These are phyloP conservation scores for Lophotriccus pileatus DNA, from an alignment of 2,797 vertebrate genomes.

Conservation along the genomic window DNA sequence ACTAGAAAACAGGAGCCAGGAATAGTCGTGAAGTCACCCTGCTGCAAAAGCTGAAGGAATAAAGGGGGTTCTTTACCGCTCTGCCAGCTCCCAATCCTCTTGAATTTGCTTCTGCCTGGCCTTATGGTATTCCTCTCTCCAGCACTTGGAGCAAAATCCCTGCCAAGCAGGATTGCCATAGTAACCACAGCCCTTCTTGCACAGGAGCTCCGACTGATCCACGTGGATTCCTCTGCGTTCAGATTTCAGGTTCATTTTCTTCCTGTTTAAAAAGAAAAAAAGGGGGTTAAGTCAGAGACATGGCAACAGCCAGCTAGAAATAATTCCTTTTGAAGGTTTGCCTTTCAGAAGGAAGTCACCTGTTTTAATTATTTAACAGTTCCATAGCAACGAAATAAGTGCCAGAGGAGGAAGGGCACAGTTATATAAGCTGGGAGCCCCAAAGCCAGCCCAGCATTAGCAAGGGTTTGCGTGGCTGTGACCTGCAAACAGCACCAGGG, in stretches of 20 bases:
- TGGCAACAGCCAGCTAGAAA: background rate
- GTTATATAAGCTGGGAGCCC: background rate
- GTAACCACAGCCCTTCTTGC: slow-evolving; percentile 98
- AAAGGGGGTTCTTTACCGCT: slow-evolving; percentile 79
- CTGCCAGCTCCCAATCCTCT: slow-evolving; percentile 96
- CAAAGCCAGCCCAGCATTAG: background rate
- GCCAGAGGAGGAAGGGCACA: background rate
- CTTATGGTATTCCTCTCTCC: slow-evolving; percentile 96
- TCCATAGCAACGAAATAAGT: background rate
- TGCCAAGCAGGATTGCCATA: slow-evolving; percentile 96
- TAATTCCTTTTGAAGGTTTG: background rate
- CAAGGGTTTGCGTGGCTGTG: background rate
- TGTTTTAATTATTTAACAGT: background rate
- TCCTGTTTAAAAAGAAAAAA: slow-evolving; percentile 15
- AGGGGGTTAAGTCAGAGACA: background rate
- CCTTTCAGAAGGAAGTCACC: background rate
- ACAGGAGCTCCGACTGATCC: slow-evolving; percentile 94
- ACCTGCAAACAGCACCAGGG: background rate
- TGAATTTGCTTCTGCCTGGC: slow-evolving; percentile 96
- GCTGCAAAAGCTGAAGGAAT: background rate
- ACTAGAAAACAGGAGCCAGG: background rate
- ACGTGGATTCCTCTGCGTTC: slow-evolving; percentile 95
- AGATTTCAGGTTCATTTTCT: slow-evolving; percentile 90
- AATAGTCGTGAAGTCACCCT: background rate
- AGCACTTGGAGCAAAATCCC: slow-evolving; percentile 98